Conservation (phyloP, 2,888 invertebrate genomes). For the Rambutsinella grinnellia region DNA sequence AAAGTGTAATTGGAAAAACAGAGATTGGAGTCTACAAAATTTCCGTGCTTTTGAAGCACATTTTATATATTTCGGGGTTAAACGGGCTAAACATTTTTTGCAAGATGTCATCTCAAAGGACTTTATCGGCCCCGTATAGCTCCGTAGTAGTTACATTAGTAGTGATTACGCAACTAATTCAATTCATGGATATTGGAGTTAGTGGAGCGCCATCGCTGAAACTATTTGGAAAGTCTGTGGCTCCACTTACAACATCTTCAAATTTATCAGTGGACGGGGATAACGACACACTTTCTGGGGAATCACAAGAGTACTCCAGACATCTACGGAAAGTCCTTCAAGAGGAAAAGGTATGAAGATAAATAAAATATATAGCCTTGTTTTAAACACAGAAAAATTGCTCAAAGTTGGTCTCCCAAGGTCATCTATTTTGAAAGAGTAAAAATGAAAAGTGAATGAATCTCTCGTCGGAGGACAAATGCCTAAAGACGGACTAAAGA, state of each 20-base stretch:
- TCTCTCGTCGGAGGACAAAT: too few relatives aligned
- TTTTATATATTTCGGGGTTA: background rate
- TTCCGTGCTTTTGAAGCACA: conserved; percentile 6
- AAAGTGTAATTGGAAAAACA: conserved; percentile 10
- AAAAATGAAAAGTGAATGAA: background rate
- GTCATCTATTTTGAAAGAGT: conserved; percentile 43
- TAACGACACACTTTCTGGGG: conserved; percentile 49
- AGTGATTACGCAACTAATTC: conserved; percentile 37
- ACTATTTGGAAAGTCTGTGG: conserved; percentile 57
- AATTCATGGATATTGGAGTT: conserved; percentile 45
- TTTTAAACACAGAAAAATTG: conserved; percentile 7
- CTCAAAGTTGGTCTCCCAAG: conserved; percentile 15
- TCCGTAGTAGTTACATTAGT: conserved; percentile 27
- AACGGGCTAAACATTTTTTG: background rate
- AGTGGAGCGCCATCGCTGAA: conserved; percentile 61
- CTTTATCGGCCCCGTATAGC: conserved; percentile 14
- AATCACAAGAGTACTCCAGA: conserved; percentile 63
- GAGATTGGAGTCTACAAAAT: background rate
- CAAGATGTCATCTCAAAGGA: conserved; percentile 29
- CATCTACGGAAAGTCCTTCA: conserved; percentile 62
- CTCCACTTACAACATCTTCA: conserved; percentile 43
- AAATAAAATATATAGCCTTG: too few relatives aligned
- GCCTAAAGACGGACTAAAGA: too few relatives aligned
- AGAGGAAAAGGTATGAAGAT: conserved; percentile 62
- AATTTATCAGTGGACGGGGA: conserved; percentile 46